Conservation (phyloP, 2,797 vertebrate genomes). For the Microtus agrestis region DNA sequence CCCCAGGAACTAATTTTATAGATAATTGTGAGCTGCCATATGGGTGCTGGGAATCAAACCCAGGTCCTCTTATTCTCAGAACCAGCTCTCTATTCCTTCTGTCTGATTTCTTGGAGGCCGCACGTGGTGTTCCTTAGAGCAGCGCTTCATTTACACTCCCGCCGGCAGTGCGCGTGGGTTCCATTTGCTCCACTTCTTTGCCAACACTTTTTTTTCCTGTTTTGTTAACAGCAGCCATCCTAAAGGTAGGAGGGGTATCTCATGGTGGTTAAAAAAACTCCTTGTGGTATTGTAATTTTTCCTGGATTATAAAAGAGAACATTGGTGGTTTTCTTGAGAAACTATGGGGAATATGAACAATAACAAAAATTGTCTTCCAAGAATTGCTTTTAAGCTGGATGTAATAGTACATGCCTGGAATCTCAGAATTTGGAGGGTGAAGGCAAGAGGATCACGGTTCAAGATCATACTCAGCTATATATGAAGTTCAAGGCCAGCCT, state of each 20-base stretch:
- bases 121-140: accelerated
- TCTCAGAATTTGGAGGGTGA: neutral
- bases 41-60: neutral
- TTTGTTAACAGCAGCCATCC: neutral
- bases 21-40: too few relatives aligned
- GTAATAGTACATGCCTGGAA: neutral
- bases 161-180: neutral
- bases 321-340: neutral
- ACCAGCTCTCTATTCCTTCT: too few relatives aligned
- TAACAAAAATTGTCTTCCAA: conserved; percentile 15
- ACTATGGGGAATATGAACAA: neutral
- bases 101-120: neutral
- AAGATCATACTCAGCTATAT: neutral
- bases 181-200: neutral
- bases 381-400: neutral
- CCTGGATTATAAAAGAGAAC: neutral
- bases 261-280: neutral
- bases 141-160: too few relatives aligned
- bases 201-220: neutral
- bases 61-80: neutral
- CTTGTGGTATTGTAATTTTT: neutral
- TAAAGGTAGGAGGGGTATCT: neutral
- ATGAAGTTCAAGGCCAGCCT: neutral
- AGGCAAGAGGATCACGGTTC: neutral
- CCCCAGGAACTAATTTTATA: neutral